Conservation (phyloP, 1,140 invertebrate species). For the Euura lappo region DNA sequence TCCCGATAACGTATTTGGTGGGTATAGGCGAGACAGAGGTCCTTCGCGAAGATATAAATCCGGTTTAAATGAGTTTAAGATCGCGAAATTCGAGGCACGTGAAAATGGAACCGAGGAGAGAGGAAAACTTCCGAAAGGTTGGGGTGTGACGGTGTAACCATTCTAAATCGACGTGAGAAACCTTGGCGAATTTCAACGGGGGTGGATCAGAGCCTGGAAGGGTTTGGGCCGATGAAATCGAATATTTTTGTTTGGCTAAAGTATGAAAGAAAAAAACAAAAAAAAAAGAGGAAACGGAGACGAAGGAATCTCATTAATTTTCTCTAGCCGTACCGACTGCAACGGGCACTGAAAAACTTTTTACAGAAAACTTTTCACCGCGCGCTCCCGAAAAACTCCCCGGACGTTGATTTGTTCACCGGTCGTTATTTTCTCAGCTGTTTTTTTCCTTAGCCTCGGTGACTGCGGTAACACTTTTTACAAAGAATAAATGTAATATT, state of each 20-base stretch:
- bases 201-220: neutral
- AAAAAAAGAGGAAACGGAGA: neutral
- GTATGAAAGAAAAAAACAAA: neutral
- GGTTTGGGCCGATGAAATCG: neutral
- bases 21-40: no score
- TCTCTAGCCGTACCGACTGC: no score
- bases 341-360: no score
- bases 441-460: no score
- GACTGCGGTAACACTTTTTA: no score
- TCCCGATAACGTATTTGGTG: neutral
- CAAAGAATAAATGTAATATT: no score
- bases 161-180: no score
- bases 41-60: no score
- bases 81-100: neutral
- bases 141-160: no score
- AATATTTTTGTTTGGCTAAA: neutral
- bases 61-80: neutral
- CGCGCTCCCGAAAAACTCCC: no score
- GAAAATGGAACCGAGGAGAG: neutral
- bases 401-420: neutral
- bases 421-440: neutral
- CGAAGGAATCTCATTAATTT: conserved; percentile 1
- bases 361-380: no score
- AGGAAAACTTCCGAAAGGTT: no score
- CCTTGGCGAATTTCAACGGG: neutral